A percentile compares a stretch with the other conserved stretches of the same genome.
Conservation (phyloP, 1,140 invertebrate species). For the Drosophila funebris region DNA sequence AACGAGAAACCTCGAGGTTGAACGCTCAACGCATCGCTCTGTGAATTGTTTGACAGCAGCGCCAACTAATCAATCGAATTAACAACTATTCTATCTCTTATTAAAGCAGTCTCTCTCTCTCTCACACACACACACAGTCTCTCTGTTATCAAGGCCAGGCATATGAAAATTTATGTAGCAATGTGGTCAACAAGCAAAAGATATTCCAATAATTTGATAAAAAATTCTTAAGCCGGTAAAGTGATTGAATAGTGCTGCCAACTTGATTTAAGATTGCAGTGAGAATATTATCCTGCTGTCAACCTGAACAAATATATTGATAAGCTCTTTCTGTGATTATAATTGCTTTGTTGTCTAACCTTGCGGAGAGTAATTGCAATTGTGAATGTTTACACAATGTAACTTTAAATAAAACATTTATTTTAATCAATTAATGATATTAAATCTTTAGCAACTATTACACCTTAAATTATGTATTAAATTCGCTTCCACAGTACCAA, state of each 20-base stretch:
- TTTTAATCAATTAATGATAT: no score
- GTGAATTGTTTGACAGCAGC: constrained; percentile 16
- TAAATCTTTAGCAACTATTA: no score
- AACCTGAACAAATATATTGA: not conserved
- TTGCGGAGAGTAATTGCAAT: no score
- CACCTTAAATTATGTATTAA: no score
- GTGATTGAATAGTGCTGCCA: constrained; percentile 1
- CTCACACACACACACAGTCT: not conserved
- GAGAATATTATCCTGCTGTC: no score
- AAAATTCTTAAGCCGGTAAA: not conserved
- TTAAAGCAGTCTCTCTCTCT: not conserved
- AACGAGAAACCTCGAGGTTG: not conserved
- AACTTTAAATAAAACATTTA: no score
- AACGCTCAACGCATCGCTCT: not conserved
- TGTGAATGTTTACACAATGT: no score
- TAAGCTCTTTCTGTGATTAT: no score
- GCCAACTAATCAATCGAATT: constrained; percentile 76
- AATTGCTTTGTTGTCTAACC: no score
- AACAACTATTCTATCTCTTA: constrained; percentile 12
- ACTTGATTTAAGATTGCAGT: not conserved
- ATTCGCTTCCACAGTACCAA: no score
- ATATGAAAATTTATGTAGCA: constrained; percentile 25
- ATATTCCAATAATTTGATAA: constrained; percentile 3
- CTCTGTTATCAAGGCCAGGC: constrained; percentile 52
- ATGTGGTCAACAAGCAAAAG: constrained; percentile 26